Evolutionary conservation across 1,140 invertebrate genomes (phyloP).

Genomic region (Chironomus striatipennis): DNA sequence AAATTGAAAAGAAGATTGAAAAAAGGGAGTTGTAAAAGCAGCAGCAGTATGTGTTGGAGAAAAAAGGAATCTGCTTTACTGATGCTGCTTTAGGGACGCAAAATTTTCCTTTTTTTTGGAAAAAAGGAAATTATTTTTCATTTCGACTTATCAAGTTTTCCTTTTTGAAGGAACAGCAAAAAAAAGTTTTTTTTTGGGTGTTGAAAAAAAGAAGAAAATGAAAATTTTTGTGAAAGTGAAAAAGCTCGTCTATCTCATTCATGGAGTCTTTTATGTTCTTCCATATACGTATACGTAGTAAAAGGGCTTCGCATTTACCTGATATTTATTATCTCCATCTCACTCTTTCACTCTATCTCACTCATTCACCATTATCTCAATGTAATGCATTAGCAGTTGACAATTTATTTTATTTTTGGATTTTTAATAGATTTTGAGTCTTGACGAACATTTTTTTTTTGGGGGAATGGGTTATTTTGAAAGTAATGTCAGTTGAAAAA

Average conservation of each 20-base stretch:
- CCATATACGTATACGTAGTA: background rate
- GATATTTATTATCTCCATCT: background rate
- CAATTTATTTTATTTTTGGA: no score
- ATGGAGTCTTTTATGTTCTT: no score
- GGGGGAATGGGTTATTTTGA: no score
- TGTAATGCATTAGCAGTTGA: no score
- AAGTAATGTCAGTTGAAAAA: no score
- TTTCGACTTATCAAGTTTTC: background rate
- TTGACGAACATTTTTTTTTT: no score
- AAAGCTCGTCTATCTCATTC: background rate
- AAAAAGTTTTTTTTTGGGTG: background rate
- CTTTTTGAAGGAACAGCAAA: background rate
- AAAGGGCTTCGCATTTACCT: background rate
- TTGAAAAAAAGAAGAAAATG: background rate
- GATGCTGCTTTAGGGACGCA: background rate
- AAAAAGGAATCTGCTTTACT: background rate
- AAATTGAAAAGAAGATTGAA: no score
- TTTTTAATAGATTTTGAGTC: no score
- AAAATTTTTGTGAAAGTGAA: conserved; percentile 9
- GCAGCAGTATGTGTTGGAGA: background rate
- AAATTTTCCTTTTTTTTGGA: background rate
- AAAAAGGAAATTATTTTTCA: background rate
- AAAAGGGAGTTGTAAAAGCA: background rate
- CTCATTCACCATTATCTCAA: background rate
- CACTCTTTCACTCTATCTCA: background rate